phyloP scores from a whole-genome alignment of 2,888 invertebrate genomes.

The Drosophila meridionalis region DNA sequence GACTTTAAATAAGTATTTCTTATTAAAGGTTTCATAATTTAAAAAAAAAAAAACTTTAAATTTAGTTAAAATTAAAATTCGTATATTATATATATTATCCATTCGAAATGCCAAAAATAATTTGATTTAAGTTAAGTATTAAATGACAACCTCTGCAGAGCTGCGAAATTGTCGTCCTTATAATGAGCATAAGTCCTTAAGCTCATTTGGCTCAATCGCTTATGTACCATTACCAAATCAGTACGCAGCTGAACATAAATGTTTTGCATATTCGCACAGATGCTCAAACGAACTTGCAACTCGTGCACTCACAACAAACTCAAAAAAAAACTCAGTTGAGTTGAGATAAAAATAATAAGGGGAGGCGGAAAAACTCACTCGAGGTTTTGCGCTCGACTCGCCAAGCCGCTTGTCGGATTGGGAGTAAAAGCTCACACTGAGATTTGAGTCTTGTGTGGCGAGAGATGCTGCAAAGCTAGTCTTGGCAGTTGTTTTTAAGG shows the following conservation, averaged over 20 bases:
- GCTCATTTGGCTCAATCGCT: slow-evolving; percentile 27
- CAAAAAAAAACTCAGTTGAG: neutral
- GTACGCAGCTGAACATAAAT: slow-evolving; percentile 1
- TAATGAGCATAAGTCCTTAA: slow-evolving; percentile 31
- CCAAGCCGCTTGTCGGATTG: slow-evolving; percentile 4
- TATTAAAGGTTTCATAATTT: too few species aligned
- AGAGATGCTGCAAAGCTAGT: slow-evolving; percentile 64
- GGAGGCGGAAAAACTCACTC: slow-evolving; percentile 32
- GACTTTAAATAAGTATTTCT: too few species aligned
- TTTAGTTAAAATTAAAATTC: too few species aligned
- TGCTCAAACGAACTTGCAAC: neutral
- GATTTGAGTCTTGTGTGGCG: slow-evolving; percentile 12
- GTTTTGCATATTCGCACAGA: neutral
- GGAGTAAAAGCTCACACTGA: slow-evolving; percentile 48
- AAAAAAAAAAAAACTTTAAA: too few species aligned
- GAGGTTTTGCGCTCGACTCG: slow-evolving; percentile 57
- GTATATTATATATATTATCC: too few species aligned
- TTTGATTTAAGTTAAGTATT: neutral
- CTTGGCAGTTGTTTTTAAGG: slow-evolving; percentile 71
- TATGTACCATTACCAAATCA: slow-evolving; percentile 31
- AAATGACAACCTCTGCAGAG: neutral
- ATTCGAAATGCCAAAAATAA: neutral
- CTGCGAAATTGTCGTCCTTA: neutral
- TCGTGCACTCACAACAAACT: slow-evolving; percentile 51
- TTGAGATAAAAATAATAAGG: neutral